Evolutionary conservation across 2,888 invertebrate genomes (phyloP).

Genomic region (Caenorhabditis sp.): DNA sequence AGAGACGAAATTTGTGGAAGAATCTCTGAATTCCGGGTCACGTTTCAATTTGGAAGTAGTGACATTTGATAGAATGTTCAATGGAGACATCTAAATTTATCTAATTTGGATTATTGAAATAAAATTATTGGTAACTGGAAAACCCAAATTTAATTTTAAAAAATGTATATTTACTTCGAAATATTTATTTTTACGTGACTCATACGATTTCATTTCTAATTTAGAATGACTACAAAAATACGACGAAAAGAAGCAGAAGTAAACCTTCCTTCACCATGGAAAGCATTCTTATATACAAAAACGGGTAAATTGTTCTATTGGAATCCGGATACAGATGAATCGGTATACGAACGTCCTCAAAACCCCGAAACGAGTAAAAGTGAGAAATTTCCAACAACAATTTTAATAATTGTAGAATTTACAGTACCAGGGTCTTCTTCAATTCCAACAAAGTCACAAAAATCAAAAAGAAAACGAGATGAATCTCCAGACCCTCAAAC

Average conservation of each 20-base stretch:
- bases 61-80: conserved; percentile 21
- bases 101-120: no score
- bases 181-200: not conserved
- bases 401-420: no score
- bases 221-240: not conserved
- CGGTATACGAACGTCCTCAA: conserved; percentile 12
- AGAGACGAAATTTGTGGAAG: conserved; percentile 34
- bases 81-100: conserved; percentile 9
- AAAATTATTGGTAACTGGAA: no score
- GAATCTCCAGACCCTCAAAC: not conserved
- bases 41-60: conserved; percentile 29
- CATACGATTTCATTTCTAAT: not conserved
- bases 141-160: no score
- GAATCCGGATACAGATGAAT: conserved; percentile 10
- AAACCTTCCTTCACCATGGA: conserved; percentile 12
- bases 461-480: not conserved
- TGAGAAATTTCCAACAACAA: no score
- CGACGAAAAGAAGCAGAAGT: not conserved
- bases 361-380: not conserved
- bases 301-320: conserved; percentile 14
- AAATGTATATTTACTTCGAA: conserved; percentile 1
- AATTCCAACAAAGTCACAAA: not conserved
- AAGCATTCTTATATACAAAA: conserved; percentile 12
- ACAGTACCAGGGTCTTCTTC: not conserved
- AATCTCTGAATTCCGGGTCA: conserved; percentile 9